phyloP scores from a whole-genome alignment of 2,797 vertebrate genomes.

The Carapus acus region DNA sequence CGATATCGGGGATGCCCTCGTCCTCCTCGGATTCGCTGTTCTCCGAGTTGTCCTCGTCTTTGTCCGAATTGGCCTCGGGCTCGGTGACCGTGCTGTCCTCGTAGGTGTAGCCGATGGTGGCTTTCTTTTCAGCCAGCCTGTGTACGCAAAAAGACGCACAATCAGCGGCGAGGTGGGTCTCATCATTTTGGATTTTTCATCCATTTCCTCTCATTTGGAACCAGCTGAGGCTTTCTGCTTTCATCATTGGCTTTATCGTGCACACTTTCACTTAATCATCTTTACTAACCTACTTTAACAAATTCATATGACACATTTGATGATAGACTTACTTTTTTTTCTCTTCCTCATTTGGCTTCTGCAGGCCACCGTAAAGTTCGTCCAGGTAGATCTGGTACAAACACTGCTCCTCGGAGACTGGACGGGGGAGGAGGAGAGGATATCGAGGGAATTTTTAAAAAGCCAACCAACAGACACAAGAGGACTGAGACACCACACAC shows the following conservation, averaged over 20 bases:
- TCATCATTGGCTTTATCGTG: no score
- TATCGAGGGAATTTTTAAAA: no score
- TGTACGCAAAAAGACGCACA: no score
- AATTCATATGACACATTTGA: no score
- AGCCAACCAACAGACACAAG: no score
- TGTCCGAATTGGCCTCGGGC: slow-evolving; percentile 76
- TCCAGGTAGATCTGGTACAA: slow-evolving; percentile 98
- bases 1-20: slow-evolving; percentile 94
- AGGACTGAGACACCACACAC: slow-evolving; percentile 28
- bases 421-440: no score
- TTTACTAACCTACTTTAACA: no score
- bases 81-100: slow-evolving; percentile 92
- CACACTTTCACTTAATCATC: no score
- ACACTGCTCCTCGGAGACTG: slow-evolving; percentile 97
- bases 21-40: slow-evolving; percentile 92
- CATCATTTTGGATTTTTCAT: no score
- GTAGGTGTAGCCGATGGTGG: slow-evolving; percentile 92
- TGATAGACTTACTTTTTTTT: slow-evolving; percentile 86
- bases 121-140: slow-evolving; percentile 91
- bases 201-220: no score
- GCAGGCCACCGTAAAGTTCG: slow-evolving; percentile 90
- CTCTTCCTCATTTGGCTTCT: slow-evolving; percentile 91
- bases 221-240: no score
- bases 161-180: no score
- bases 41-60: slow-evolving; percentile 84